These are phyloP conservation scores for Tympanoctomys barrerae DNA, from an alignment of 2,797 vertebrate genomes.

Conservation along the genomic window DNA sequence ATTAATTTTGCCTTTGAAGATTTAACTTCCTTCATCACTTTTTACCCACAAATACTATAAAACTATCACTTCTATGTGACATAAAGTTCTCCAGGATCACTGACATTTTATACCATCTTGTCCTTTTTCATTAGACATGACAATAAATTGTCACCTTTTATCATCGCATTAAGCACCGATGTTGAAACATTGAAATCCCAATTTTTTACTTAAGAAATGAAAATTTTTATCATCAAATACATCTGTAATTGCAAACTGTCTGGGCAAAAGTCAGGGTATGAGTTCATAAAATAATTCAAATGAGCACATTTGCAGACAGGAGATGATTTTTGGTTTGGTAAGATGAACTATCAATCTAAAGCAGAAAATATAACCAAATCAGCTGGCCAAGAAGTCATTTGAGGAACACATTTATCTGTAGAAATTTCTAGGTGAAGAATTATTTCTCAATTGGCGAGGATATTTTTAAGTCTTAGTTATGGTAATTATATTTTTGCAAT, in stretches of 20 bases:
- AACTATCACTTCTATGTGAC: neutral
- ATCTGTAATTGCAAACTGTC: neutral
- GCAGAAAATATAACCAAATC: neutral
- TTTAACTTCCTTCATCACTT: neutral
- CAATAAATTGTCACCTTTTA: neutral
- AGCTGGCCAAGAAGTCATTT: neutral
- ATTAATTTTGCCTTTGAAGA: slow-evolving; percentile 19
- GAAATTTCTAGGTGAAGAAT: neutral
- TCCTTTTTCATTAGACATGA: neutral
- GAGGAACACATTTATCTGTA: neutral
- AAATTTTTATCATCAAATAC: neutral
- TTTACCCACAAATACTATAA: neutral
- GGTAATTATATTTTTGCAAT: neutral
- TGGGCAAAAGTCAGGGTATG: neutral
- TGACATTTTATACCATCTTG: neutral
- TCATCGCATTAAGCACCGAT: neutral
- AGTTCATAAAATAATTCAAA: neutral
- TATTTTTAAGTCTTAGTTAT: neutral
- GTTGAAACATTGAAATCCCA: neutral
- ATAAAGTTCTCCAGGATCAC: neutral
- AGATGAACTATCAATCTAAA: neutral
- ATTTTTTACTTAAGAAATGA: slow-evolving; percentile 19
- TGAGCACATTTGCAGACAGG: neutral
- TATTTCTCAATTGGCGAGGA: neutral
- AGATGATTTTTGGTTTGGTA: neutral